Conservation (phyloP, 2,888 invertebrate species). For the Acrobasis consociella region DNA sequence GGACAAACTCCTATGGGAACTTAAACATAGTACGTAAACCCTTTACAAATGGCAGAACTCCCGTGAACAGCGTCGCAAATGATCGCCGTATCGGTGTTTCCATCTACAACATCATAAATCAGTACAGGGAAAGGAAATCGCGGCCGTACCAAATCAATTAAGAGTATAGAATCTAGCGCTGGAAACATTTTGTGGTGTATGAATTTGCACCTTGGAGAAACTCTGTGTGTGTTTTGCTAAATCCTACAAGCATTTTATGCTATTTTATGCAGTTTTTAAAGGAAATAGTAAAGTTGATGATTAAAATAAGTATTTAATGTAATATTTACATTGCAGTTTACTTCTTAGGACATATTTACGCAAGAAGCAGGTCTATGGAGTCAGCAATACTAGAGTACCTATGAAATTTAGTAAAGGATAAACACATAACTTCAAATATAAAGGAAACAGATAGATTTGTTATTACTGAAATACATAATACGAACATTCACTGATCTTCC, state of each 20-base stretch:
- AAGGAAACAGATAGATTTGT: too few relatives aligned
- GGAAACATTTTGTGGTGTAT: slow-evolving; percentile 17
- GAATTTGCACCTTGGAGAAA: neutral
- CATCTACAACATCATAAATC: slow-evolving; percentile 36
- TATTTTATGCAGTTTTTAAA: neutral
- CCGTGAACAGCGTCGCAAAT: slow-evolving; percentile 21
- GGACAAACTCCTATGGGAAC: slow-evolving; percentile 42
- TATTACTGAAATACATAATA: too few relatives aligned
- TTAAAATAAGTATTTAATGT: too few relatives aligned
- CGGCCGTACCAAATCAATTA: slow-evolving; percentile 30
- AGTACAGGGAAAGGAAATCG: slow-evolving; percentile 39
- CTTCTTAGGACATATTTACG: too few relatives aligned
- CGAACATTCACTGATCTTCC: too few relatives aligned
- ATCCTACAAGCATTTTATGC: neutral
- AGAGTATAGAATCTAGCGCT: slow-evolving; percentile 9
- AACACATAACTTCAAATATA: too few relatives aligned
- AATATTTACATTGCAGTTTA: too few relatives aligned
- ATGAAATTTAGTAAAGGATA: too few relatives aligned
- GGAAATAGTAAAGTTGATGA: too few relatives aligned
- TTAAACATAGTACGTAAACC: slow-evolving; percentile 32
- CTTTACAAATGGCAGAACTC: slow-evolving; percentile 20
- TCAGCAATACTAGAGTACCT: too few relatives aligned
- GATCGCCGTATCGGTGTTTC: slow-evolving; percentile 30
- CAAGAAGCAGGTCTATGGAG: too few relatives aligned
- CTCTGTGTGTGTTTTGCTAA: neutral